Base-by-base conservation (phyloP, 2,888 invertebrate genomes). In the Lochmaea capreae region DNA sequence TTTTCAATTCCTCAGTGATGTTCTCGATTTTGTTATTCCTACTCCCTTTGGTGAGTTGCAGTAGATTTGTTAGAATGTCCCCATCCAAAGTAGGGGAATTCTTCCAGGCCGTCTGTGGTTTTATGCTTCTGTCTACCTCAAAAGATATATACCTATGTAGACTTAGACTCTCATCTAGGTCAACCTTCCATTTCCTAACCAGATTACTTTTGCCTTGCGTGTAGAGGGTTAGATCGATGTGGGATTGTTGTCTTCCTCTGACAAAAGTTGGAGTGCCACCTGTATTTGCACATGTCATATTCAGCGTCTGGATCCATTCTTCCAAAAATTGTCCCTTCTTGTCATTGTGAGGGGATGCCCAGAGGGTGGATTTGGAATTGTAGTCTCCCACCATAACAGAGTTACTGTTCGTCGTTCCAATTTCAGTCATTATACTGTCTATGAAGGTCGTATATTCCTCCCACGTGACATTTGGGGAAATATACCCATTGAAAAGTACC, bases 61-160 rank as follows among this genome's bases (percentile, higher is more conserved):
- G 33, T 46, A 9, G 26, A 16, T 16, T 59, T 59, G 57, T 39
- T 6, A 33, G 9, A 52, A 65, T 54, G 18, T 11, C 10, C n/a
- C 16, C 8, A 33, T 66, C 12, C 10, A 9, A 16, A 33, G 1
- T 8, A 49, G 49, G 33, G 6, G 9, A 5, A 49, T 65, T 9
- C 61, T 46, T 18, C 52, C 67, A 67, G 6, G 14, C 16, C 22
- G 18, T n/a, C 49, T 61, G 26, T 42, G n/a, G 10, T 22, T 59
- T 62, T 61, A 49, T 66, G 2, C 54, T 43, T 10, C 54, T n/a
- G 14, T 66, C 54, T 26, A 72, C 26, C 5, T 62, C 61, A n/a
- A 72, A 62, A 8, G 16, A 26, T 10, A 72, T 67, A 52, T 72
- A 61, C 26, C 66, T 42, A n/a, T 72, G 72, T 10, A 72, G 67